Evolutionary conservation across 35 echinoderm and acorn worm species (phyloP).

Genomic region (Ptychodera flava): DNA sequence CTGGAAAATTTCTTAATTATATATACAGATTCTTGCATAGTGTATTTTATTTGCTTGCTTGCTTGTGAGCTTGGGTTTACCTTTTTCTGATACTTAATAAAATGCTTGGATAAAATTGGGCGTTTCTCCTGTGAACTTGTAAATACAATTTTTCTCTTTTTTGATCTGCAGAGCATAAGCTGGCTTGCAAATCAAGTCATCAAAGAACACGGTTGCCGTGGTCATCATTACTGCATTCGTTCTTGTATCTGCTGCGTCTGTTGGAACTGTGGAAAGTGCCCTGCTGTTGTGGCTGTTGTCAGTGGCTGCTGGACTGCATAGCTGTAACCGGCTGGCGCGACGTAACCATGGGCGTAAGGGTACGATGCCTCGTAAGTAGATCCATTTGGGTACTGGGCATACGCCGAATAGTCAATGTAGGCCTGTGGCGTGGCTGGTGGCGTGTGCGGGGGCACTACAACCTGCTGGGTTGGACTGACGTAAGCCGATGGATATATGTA

Average conservation of each 20-base stretch:
- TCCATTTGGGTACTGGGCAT: background rate
- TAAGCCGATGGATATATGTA: background rate
- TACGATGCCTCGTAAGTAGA: background rate
- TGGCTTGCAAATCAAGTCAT: background rate
- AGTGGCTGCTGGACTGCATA: background rate
- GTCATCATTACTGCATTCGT: background rate
- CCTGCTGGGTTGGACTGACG: background rate
- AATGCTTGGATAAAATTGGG: background rate
- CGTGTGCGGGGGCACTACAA: background rate
- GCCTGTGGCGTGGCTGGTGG: background rate
- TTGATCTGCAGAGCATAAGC: background rate
- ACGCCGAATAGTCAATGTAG: background rate
- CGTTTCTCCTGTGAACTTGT: background rate
- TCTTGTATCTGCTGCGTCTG: background rate
- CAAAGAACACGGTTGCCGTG: no score
- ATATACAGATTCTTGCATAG: background rate
- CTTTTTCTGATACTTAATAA: background rate
- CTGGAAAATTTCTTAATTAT: background rate
- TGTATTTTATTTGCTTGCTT: background rate
- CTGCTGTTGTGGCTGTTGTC: background rate
- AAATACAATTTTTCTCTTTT: background rate
- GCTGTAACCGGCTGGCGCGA: background rate
- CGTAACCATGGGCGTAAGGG: background rate
- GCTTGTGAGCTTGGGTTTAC: no score
- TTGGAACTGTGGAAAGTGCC: background rate